Percentiles rank a stretch among this genome's conserved stretches.
Conservation (phyloP, 2,113 vertebrate species). For the Natator depressus region DNA sequence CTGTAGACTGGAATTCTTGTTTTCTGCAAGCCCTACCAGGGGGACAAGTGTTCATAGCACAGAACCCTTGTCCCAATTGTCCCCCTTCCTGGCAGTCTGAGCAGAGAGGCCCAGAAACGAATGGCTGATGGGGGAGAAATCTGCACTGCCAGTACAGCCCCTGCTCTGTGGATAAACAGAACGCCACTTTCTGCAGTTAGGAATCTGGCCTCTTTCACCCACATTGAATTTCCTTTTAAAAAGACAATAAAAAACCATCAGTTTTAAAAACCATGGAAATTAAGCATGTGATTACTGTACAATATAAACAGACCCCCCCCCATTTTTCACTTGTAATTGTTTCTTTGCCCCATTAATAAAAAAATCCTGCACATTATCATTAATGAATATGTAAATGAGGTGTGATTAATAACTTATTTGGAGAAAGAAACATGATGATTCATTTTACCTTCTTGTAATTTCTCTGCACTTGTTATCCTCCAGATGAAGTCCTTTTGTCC, state of each 20-base stretch:
- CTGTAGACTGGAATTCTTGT: not conserved
- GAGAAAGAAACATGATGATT: constrained; percentile 42
- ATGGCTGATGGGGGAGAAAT: not conserved
- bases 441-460: constrained; percentile 17
- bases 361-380: not conserved
- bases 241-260: not conserved
- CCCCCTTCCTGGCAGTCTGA: not conserved
- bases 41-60: accelerated
- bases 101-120: too few relatives aligned
- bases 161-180: not conserved
- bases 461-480: not conserved
- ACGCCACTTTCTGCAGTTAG: not conserved
- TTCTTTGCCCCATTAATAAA: constrained; percentile 57
- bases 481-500: accelerated
- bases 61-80: not conserved
- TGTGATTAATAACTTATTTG: constrained; percentile 56
- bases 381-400: constrained; percentile 65
- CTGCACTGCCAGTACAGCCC: not conserved
- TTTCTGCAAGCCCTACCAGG: not conserved
- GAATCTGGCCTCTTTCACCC: not conserved
- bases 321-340: constrained; percentile 65
- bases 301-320: constrained; percentile 10
- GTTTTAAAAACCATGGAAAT: constrained; percentile 41
- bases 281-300: not conserved
- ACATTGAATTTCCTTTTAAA: not conserved